Conservation (phyloP, 2,888 invertebrate genomes). For the Hypsopygia costalis region DNA sequence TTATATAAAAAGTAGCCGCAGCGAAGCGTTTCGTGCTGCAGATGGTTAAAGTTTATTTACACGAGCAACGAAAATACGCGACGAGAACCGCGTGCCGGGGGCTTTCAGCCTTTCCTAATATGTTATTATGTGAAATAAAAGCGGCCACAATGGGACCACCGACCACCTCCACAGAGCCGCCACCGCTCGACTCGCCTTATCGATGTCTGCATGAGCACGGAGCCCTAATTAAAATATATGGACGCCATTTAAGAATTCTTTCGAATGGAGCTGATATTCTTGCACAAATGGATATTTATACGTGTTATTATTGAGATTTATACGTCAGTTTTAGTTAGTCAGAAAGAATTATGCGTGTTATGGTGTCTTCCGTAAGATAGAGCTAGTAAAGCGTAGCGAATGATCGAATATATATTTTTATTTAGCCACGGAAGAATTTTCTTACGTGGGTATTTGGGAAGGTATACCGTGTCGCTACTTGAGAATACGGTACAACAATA, state of each 20-base stretch:
- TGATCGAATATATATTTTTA: no score
- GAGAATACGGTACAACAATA: slow-evolving; percentile 10
- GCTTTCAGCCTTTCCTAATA: slow-evolving; percentile 47
- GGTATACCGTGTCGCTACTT: slow-evolving; percentile 3
- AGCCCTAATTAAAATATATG: slow-evolving; percentile 72
- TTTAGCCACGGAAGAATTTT: not conserved
- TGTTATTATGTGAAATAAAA: slow-evolving; percentile 76
- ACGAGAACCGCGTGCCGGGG: slow-evolving; percentile 42
- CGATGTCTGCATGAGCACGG: slow-evolving; percentile 59
- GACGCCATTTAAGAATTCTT: slow-evolving; percentile 63
- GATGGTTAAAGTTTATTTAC: slow-evolving; percentile 62
- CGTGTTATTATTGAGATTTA: slow-evolving; percentile 45
- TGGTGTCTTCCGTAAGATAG: no score
- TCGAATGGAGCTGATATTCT: slow-evolving; percentile 46
- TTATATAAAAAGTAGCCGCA: slow-evolving; percentile 24
- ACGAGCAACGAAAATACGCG: slow-evolving; percentile 48
- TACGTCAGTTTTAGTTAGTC: slow-evolving; percentile 17
- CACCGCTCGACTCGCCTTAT: slow-evolving; percentile 52
- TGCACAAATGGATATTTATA: slow-evolving; percentile 56
- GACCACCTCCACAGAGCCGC: slow-evolving; percentile 36
- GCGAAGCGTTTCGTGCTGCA: slow-evolving; percentile 45
- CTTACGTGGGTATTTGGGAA: not conserved
- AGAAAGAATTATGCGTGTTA: no score
- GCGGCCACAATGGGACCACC: slow-evolving; percentile 40
- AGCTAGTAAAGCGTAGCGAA: no score